These are phyloP conservation scores for Catharus ustulatus DNA, from an alignment of 2,797 vertebrate genomes.

Conservation along the genomic window DNA sequence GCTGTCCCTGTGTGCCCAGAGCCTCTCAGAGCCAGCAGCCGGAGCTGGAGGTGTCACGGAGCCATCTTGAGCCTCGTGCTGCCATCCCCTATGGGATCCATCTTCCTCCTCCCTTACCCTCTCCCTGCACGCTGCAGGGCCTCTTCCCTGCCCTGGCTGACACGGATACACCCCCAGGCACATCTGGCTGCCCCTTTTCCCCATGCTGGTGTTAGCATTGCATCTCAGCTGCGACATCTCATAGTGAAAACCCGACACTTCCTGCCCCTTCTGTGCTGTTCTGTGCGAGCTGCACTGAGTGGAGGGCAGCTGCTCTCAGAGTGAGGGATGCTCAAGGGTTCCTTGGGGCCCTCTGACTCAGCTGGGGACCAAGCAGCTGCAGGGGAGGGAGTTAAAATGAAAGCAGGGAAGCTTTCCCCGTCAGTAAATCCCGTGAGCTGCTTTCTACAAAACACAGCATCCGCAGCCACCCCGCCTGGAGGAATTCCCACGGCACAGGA, in stretches of 20 bases:
- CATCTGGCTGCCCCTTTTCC: background rate
- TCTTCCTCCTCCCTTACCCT: background rate
- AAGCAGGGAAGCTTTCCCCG: background rate
- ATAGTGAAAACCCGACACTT: slow-evolving; percentile 22
- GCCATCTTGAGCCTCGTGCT: background rate
- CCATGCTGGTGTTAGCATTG: background rate
- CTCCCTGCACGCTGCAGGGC: background rate
- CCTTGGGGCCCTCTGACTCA: background rate
- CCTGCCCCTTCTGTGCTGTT: background rate
- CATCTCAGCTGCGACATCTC: background rate
- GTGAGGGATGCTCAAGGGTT: background rate
- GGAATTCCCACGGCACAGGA: background rate
- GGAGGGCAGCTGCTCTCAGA: background rate
- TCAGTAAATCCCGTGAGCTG: background rate
- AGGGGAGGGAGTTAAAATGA: background rate
- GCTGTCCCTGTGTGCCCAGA: background rate
- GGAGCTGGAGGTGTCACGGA: background rate
- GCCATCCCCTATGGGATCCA: background rate
- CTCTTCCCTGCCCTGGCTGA: background rate
- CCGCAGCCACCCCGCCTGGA: background rate
- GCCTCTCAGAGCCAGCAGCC: background rate
- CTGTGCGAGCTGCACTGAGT: accelerated
- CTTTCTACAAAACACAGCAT: background rate
- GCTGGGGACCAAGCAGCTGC: background rate
- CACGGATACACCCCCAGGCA: accelerated